Evolutionary conservation across 1,140 invertebrate genomes (phyloP).

Genomic region (Heliconius hermathena): DNA sequence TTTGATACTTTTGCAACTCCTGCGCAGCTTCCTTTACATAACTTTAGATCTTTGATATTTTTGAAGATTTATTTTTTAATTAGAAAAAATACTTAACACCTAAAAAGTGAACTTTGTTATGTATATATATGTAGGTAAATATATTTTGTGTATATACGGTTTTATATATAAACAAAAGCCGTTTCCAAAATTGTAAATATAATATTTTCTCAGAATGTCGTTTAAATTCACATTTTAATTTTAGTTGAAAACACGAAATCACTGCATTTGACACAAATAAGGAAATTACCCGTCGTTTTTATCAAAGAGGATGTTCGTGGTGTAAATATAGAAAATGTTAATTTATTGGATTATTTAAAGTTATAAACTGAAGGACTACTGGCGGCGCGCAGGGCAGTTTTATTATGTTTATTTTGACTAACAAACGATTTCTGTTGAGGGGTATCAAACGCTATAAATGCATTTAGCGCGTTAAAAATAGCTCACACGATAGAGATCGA

Average conservation of each 20-base stretch:
- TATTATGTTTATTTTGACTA: constrained; percentile 32
- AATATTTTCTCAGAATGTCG: not conserved
- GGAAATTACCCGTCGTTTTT: constrained; percentile 10
- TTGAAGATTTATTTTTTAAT: no score
- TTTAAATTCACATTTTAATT: not conserved
- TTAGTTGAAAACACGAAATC: not conserved
- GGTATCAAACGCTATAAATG: constrained; percentile 30
- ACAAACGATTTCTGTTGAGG: constrained; percentile 27
- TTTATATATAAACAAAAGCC: not conserved
- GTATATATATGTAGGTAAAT: no score
- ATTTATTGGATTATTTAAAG: constrained; percentile 5
- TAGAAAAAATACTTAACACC: no score
- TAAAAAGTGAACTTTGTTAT: no score
- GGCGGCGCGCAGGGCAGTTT: constrained; percentile 13
- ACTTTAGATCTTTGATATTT: not conserved
- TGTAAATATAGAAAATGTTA: not conserved
- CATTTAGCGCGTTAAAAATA: constrained; percentile 33
- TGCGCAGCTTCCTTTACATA: not conserved
- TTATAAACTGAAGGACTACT: constrained; percentile 22
- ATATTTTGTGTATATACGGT: no score
- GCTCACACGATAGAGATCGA: constrained; percentile 10
- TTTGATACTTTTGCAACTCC: not conserved
- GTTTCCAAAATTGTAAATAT: not conserved
- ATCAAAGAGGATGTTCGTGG: constrained; percentile 7
- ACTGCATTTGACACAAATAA: constrained; percentile 15